phyloP scores from a whole-genome alignment of 2,113 vertebrate species.

The Coptodon rendalli region DNA sequence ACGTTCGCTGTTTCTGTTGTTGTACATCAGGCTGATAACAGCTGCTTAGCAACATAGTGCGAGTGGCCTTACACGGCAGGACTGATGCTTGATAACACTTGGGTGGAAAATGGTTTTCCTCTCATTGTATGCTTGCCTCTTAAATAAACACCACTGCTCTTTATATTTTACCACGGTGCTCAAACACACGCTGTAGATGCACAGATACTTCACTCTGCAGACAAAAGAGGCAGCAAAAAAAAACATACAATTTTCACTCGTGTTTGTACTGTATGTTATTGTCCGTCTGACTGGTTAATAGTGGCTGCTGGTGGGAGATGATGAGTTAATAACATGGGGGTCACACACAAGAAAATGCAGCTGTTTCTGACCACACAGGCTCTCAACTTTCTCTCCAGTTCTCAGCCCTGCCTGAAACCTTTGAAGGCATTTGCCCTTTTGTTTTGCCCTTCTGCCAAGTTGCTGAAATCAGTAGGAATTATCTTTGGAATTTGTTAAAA shows the following conservation, averaged over 20 bases:
- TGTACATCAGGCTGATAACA: slow-evolving; percentile 17
- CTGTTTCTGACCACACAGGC: neutral
- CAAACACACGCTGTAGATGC: neutral
- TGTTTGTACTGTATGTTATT: neutral
- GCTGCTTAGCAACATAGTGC: slow-evolving; percentile 25
- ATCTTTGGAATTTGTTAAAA: neutral
- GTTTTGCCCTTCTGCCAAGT: neutral
- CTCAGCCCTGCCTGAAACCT: neutral
- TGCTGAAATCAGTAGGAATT: neutral
- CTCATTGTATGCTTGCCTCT: neutral
- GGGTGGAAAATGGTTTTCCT: neutral
- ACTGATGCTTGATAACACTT: neutral
- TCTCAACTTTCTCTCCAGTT: neutral
- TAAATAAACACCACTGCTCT: slow-evolving; percentile 1
- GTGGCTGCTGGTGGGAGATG: neutral
- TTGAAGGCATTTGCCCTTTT: neutral
- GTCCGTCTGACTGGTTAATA: neutral
- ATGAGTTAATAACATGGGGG: neutral
- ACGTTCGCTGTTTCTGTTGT: neutral
- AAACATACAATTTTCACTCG: neutral
- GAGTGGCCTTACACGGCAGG: neutral
- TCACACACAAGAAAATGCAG: neutral
- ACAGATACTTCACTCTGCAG: neutral
- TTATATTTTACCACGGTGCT: neutral
- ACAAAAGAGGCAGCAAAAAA: neutral